A percentile compares a stretch with the other conserved stretches of the same genome.
phyloP scores from a whole-genome alignment of 2,888 invertebrate genomes.

The Lepidochitona cinerea region DNA sequence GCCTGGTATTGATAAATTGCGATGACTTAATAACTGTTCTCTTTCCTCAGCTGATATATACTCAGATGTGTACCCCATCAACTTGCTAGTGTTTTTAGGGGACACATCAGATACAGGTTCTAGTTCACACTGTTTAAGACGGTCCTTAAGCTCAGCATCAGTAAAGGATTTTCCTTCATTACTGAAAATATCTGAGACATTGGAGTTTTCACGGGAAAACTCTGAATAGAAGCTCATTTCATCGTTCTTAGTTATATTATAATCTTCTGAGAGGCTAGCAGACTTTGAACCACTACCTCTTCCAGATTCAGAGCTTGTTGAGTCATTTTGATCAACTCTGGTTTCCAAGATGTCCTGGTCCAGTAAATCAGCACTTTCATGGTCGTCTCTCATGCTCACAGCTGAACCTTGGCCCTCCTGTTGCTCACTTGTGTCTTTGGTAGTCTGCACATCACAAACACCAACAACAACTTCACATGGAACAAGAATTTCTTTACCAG shows the following conservation, averaged over 20 bases:
- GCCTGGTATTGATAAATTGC: not conserved
- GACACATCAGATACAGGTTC: too few species aligned
- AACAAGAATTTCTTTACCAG: not conserved
- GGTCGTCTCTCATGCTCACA: not conserved
- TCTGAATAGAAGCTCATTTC: not conserved
- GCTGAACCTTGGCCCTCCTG: too few species aligned
- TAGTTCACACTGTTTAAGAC: not conserved
- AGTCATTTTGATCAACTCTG: not conserved
- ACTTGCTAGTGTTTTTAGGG: too few species aligned
- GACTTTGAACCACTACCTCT: slow-evolving; percentile 7
- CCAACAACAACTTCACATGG: not conserved
- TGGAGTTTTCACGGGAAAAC: not conserved
- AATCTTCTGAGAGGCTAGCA: slow-evolving; percentile 2
- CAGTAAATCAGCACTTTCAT: too few species aligned
- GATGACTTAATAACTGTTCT: not conserved
- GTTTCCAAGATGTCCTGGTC: not conserved
- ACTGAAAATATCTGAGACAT: not conserved
- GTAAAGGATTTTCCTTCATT: not conserved
- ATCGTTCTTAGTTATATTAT: not conserved
- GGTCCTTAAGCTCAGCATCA: not conserved
- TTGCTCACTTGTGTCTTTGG: not conserved
- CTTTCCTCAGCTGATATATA: not conserved
- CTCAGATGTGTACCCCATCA: not conserved
- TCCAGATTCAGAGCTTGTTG: slow-evolving; percentile 1
- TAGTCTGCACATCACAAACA: not conserved